Conservation (phyloP, 2,113 vertebrate genomes). For the Lophura nycthemera region DNA sequence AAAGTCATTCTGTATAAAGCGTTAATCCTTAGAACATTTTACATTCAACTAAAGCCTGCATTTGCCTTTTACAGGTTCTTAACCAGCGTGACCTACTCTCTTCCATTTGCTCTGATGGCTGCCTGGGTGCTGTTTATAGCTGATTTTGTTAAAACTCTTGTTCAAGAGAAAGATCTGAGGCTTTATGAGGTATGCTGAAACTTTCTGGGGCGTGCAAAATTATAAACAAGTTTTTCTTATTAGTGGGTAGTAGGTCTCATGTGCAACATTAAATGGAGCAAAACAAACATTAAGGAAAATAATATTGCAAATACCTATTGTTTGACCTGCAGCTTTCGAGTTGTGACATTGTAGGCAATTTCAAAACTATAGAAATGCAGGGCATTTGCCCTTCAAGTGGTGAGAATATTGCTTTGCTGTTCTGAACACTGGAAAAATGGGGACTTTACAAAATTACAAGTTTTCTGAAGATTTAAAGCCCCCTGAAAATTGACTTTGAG, state of each 20-base stretch:
- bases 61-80: conserved; percentile 87
- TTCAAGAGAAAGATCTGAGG: conserved; percentile 94
- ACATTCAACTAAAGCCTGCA: conserved; percentile 10
- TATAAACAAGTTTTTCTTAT: conserved; percentile 45
- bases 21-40: conserved; percentile 10
- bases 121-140: conserved; percentile 96
- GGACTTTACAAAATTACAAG: neutral
- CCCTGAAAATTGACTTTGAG: conserved; percentile 31
- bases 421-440: neutral
- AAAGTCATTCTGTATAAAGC: neutral
- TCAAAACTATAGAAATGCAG: neutral
- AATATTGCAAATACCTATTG: neutral
- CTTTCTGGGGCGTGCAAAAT: conserved; percentile 28
- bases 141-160: conserved; percentile 95
- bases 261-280: conserved; percentile 3
- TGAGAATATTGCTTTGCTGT: conserved; percentile 4
- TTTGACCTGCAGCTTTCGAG: conserved; percentile 14
- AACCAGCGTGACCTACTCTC: conserved; percentile 90
- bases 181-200: conserved; percentile 89
- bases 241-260: neutral
- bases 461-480: conserved; percentile 27
- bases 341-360: neutral
- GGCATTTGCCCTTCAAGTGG: neutral
- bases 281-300: conserved; percentile 31
- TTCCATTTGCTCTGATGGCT: conserved; percentile 93